Evolutionary conservation across 2,888 invertebrate genomes (phyloP).

Genomic region (Formica aserva): DNA sequence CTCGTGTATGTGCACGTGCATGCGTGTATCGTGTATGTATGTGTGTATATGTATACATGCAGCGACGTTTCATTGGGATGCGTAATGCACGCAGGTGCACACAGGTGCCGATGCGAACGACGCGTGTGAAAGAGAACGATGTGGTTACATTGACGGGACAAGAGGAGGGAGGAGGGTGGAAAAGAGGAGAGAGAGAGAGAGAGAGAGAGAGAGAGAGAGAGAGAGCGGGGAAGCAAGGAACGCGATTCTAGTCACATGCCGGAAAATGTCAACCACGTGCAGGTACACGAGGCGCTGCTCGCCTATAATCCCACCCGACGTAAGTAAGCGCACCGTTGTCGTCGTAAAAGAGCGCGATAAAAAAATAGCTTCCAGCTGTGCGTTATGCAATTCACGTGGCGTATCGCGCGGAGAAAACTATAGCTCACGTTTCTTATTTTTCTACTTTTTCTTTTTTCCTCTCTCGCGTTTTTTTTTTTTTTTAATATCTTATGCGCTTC

Average conservation of each 20-base stretch:
- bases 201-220: slow-evolving; percentile 12
- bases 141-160: not conserved
- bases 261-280: slow-evolving; percentile 81
- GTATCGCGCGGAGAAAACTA: slow-evolving; percentile 3
- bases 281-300: slow-evolving; percentile 73
- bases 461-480: not conserved
- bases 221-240: slow-evolving; percentile 4
- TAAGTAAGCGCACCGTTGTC: slow-evolving; percentile 57
- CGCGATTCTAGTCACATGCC: slow-evolving; percentile 70
- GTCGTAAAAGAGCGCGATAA: slow-evolving; percentile 64
- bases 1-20: not conserved
- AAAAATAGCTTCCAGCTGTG: slow-evolving; percentile 50
- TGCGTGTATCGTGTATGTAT: not conserved
- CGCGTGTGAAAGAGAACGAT: slow-evolving; percentile 46
- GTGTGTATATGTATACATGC: not conserved
- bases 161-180: slow-evolving; percentile 3
- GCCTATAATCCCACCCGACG: slow-evolving; percentile 60
- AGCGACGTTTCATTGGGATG: slow-evolving; percentile 38
- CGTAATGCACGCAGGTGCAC: slow-evolving; percentile 44
- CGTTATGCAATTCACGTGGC: slow-evolving; percentile 59
- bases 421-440: not conserved
- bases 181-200: slow-evolving; percentile 36
- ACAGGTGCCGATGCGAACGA: slow-evolving; percentile 58
- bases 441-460: not conserved
- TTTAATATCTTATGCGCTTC: not conserved